phyloP scores from a whole-genome alignment of 2,888 invertebrate species.

The Craniophora ligustri region DNA sequence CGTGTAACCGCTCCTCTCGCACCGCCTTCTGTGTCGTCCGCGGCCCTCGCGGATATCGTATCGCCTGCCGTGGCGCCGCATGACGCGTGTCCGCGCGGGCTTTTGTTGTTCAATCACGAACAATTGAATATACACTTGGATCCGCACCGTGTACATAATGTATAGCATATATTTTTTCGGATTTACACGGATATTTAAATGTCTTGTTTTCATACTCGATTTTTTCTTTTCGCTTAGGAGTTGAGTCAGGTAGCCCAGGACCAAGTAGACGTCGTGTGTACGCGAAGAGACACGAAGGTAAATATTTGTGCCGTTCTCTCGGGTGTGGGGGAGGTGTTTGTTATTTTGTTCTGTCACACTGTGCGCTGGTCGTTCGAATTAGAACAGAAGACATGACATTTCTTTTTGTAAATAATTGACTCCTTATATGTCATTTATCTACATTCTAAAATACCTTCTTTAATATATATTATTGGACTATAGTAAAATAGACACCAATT shows the following conservation, averaged over 20 bases:
- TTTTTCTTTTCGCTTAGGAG: constrained; percentile 76
- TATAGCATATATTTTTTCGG: constrained; percentile 75
- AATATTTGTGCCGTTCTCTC: constrained; percentile 48
- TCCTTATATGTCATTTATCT: constrained; percentile 37
- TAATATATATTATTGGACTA: constrained; percentile 47
- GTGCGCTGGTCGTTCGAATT: constrained; percentile 44
- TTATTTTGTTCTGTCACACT: constrained; percentile 41
- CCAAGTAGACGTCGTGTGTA: constrained; percentile 68
- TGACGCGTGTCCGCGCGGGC: constrained; percentile 14
- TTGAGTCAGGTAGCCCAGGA: constrained; percentile 60
- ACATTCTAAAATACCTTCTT: constrained; percentile 26
- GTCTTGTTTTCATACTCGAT: constrained; percentile 46
- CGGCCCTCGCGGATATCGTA: background rate
- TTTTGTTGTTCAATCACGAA: constrained; percentile 27
- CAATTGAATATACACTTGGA: constrained; percentile 64
- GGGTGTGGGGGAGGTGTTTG: constrained; percentile 71
- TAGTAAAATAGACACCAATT: constrained; percentile 30
- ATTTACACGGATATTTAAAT: constrained; percentile 40
- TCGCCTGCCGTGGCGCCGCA: background rate
- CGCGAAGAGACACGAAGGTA: constrained; percentile 83
- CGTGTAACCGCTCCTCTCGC: constrained; percentile 90
- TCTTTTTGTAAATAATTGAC: constrained; percentile 41
- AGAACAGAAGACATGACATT: constrained; percentile 46
- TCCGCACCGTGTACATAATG: constrained; percentile 77
- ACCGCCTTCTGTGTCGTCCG: constrained; percentile 1